Evolutionary conservation across 53 echinoderm and acorn worm species (phyloP).

Genomic region (Arbacia lixula): DNA sequence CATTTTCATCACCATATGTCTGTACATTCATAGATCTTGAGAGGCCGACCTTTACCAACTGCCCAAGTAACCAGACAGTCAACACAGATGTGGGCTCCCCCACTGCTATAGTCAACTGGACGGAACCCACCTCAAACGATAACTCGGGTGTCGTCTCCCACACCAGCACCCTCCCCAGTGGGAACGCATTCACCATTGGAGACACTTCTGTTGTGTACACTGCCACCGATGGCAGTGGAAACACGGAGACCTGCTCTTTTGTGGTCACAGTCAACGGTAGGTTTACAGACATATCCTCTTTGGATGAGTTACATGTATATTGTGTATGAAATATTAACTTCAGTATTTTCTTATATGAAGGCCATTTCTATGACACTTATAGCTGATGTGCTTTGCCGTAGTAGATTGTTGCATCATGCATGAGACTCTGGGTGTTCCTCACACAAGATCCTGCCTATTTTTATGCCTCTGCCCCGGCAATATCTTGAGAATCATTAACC

Average conservation of each 20-base stretch:
- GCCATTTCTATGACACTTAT: too few relatives aligned
- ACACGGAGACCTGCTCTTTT: slow-evolving; percentile 60
- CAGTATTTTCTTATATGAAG: too few relatives aligned
- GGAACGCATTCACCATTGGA: slow-evolving; percentile 50
- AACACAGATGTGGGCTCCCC: background rate
- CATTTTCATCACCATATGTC: too few relatives aligned
- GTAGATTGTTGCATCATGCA: too few relatives aligned
- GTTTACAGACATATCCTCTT: background rate
- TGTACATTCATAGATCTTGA: slow-evolving; percentile 25
- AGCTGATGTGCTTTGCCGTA: too few relatives aligned
- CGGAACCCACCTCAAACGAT: slow-evolving; percentile 26
- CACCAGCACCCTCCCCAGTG: background rate
- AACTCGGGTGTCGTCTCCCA: slow-evolving; percentile 27
- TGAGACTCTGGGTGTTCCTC: too few relatives aligned
- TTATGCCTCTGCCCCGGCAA: too few relatives aligned
- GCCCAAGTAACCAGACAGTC: slow-evolving; percentile 8
- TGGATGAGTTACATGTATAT: background rate
- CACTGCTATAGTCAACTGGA: slow-evolving; percentile 19
- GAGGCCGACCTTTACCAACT: slow-evolving; percentile 19
- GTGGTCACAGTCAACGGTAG: slow-evolving; percentile 63
- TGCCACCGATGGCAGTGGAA: slow-evolving; percentile 51
- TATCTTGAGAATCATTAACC: too few relatives aligned
- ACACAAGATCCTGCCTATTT: too few relatives aligned
- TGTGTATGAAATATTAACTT: too few relatives aligned
- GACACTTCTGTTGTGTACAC: slow-evolving; percentile 50